Percentiles rank a stretch among this genome's conserved stretches.
Conservation (phyloP, 2,797 vertebrate genomes). For the Eulemur coronatus region DNA sequence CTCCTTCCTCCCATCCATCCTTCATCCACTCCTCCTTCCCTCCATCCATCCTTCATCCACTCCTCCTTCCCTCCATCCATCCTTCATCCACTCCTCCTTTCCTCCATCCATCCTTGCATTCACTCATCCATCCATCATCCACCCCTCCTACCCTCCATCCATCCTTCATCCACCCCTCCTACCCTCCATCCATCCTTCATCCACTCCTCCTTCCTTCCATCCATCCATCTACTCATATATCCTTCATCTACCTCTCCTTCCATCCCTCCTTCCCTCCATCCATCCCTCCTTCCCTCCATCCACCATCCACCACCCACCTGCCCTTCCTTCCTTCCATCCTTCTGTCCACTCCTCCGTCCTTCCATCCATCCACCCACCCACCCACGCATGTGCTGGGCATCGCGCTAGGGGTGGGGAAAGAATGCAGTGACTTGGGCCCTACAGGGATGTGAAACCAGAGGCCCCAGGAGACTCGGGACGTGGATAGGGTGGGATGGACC, state of each 20-base stretch:
- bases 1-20: background rate
- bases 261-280: too few species aligned
- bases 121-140: background rate
- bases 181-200: too few species aligned
- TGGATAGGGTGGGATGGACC: background rate
- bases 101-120: background rate
- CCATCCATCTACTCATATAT: too few species aligned
- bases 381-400: background rate
- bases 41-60: fast-evolving
- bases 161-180: too few species aligned
- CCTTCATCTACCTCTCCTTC: too few species aligned
- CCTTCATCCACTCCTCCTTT: background rate
- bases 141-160: too few species aligned
- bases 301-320: too few species aligned
- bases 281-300: background rate
- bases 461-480: background rate
- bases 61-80: background rate
- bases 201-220: too few species aligned
- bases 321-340: background rate
- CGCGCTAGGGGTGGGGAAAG: background rate
- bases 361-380: background rate
- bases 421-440: too few species aligned
- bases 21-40: fast-evolving
- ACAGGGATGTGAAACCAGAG: background rate
- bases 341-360: background rate